phyloP scores from a whole-genome alignment of 2,113 vertebrate genomes.

The Pantherophis guttatus region DNA sequence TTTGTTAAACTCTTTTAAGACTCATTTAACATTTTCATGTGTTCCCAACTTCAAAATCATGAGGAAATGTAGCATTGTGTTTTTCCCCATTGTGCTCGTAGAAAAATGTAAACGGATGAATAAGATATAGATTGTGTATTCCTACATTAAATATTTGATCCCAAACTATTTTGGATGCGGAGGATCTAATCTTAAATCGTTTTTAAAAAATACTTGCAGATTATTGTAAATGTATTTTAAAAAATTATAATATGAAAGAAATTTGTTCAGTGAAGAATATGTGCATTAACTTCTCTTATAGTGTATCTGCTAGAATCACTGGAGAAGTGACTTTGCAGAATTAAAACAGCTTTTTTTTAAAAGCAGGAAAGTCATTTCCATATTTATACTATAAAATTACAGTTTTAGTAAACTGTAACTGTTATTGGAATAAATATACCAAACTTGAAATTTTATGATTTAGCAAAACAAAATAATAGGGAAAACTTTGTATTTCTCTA shows the following conservation, averaged over 20 bases:
- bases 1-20: neutral
- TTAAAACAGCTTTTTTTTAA: neutral
- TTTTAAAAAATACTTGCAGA: neutral
- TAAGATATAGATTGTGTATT: neutral
- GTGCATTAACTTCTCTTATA: neutral
- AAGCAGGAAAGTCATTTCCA: neutral
- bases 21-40: neutral
- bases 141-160: neutral
- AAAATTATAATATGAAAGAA: neutral
- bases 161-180: neutral
- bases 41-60: neutral
- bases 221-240: neutral
- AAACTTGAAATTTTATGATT: neutral
- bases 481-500: neutral
- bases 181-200: neutral
- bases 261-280: neutral
- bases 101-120: neutral
- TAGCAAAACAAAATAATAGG: neutral
- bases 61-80: neutral
- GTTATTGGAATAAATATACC: too few species aligned
- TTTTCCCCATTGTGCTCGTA: neutral
- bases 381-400: neutral
- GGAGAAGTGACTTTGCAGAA: neutral
- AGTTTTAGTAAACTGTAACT: neutral
- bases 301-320: neutral